Evolutionary conservation across 1,140 invertebrate species (phyloP).

Genomic region (Cherax destructor): DNA sequence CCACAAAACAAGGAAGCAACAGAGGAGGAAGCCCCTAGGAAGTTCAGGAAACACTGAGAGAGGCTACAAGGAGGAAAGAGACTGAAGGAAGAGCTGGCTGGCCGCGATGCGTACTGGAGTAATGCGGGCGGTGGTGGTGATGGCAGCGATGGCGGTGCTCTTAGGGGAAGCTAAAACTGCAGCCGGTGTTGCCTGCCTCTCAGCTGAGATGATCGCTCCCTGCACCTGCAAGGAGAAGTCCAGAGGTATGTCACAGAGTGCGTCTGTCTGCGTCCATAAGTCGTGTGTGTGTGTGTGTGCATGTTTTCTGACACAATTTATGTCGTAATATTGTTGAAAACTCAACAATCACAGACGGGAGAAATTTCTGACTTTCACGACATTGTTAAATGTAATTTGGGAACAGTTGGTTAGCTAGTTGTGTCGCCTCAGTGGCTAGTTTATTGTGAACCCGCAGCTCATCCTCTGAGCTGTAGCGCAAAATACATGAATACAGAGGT

Average conservation of each 20-base stretch:
- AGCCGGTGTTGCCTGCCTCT: slow-evolving; percentile 14
- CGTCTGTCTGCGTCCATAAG: too few species aligned
- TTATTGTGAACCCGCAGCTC: too few species aligned
- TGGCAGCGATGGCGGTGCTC: slow-evolving; percentile 4
- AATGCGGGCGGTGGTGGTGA: slow-evolving; percentile 5
- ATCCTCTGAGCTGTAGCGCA: neutral
- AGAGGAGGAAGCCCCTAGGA: neutral
- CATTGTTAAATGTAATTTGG: too few species aligned
- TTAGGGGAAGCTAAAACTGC: neutral
- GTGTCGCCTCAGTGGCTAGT: too few species aligned
- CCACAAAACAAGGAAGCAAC: too few species aligned
- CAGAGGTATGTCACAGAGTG: slow-evolving; percentile 30
- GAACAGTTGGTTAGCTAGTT: too few species aligned
- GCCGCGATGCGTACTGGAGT: neutral
- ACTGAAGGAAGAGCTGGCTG: neutral
- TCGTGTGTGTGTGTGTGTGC: too few species aligned
- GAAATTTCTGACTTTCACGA: too few species aligned
- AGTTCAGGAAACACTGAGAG: neutral
- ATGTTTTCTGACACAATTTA: too few species aligned
- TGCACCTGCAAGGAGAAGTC: slow-evolving; percentile 61
- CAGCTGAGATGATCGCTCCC: slow-evolving; percentile 21
- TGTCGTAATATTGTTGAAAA: too few species aligned
- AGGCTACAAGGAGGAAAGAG: neutral
- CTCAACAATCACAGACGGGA: too few species aligned
- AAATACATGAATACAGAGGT: too few species aligned